A percentile compares a stretch with the other conserved stretches of the same genome.
Conservation (phyloP, 2,888 invertebrate species). For the Polia nebulosa region DNA sequence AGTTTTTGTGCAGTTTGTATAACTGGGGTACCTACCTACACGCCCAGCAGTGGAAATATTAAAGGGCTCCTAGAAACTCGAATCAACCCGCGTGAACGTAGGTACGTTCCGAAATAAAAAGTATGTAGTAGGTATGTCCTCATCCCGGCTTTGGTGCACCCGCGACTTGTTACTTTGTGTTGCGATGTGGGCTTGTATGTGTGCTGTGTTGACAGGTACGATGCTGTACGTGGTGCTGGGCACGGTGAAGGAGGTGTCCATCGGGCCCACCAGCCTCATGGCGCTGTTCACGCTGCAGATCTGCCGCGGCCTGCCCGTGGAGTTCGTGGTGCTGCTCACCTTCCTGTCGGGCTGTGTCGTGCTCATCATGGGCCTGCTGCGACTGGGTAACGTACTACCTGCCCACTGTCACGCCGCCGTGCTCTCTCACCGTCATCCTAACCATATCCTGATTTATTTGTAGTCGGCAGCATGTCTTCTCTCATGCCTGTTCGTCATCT, state of each 20-base stretch:
- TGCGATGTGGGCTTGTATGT: background rate
- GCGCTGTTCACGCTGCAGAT: conserved; percentile 95
- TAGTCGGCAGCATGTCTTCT: background rate
- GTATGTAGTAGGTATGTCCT: background rate
- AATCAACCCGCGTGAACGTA: too few relatives aligned
- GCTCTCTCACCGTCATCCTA: background rate
- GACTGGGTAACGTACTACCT: conserved; percentile 91
- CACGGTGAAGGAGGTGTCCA: conserved; percentile 96
- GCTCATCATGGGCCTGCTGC: conserved; percentile 95
- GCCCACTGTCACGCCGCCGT: too few relatives aligned
- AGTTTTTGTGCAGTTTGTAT: too few relatives aligned
- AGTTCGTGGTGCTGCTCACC: conserved; percentile 94
- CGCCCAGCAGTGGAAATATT: too few relatives aligned
- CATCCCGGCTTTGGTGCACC: background rate
- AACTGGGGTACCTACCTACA: too few relatives aligned
- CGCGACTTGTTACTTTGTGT: background rate
- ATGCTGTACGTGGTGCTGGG: conserved; percentile 97
- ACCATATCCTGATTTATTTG: background rate
- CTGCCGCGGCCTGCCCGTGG: conserved; percentile 92
- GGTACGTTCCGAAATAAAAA: background rate
- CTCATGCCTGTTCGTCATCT: background rate
- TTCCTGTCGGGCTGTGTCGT: conserved; percentile 95
- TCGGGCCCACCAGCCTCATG: conserved; percentile 98
- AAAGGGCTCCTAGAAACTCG: background rate
- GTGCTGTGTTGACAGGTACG: conserved; percentile 88